These are phyloP conservation scores for Ichneumon xanthorius DNA, from an alignment of 2,888 invertebrate species.

Conservation along the genomic window DNA sequence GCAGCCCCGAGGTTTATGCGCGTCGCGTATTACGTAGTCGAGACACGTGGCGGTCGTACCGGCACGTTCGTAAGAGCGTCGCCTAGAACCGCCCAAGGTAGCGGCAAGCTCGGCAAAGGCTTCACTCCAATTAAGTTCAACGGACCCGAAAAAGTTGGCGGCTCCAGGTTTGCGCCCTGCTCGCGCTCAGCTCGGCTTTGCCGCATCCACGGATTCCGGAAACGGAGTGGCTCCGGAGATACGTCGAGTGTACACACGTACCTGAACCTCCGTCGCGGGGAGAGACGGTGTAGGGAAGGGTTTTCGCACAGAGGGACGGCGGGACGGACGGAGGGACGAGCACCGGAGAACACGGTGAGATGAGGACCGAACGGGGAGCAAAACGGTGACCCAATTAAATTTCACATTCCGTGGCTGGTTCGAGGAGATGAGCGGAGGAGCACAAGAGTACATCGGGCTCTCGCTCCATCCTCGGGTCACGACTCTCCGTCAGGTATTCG, in stretches of 20 bases:
- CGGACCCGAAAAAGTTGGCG: conserved; percentile 74
- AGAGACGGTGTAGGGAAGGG: conserved; percentile 17
- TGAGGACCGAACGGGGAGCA: conserved; percentile 31
- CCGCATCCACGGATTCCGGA: conserved; percentile 30
- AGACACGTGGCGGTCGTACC: conserved; percentile 32
- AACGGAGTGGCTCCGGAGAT: conserved; percentile 27
- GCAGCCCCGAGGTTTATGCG: conserved; percentile 21
- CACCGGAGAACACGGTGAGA: conserved; percentile 36
- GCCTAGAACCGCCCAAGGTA: conserved; percentile 25
- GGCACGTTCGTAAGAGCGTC: conserved; percentile 39
- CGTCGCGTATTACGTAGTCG: conserved; percentile 46
- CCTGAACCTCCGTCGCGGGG: conserved; percentile 2
- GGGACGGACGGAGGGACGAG: conserved; percentile 27
- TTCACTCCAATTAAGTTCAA: conserved; percentile 75
- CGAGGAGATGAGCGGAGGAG: conserved; percentile 30
- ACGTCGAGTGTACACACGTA: conserved; percentile 4
- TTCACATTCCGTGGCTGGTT: conserved; percentile 66
- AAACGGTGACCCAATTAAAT: conserved; percentile 79
- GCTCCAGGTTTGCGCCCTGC: background rate
- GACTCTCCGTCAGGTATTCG: conserved; percentile 30
- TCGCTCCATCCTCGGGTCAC: conserved; percentile 9
- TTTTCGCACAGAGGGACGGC: conserved; percentile 39
- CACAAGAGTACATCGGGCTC: conserved; percentile 53
- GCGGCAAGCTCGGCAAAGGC: conserved; percentile 36
- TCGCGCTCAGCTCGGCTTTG: conserved; percentile 22